These are phyloP conservation scores for Macroglossus sobrinus DNA, from an alignment of 2,113 vertebrate genomes.

Conservation along the genomic window DNA sequence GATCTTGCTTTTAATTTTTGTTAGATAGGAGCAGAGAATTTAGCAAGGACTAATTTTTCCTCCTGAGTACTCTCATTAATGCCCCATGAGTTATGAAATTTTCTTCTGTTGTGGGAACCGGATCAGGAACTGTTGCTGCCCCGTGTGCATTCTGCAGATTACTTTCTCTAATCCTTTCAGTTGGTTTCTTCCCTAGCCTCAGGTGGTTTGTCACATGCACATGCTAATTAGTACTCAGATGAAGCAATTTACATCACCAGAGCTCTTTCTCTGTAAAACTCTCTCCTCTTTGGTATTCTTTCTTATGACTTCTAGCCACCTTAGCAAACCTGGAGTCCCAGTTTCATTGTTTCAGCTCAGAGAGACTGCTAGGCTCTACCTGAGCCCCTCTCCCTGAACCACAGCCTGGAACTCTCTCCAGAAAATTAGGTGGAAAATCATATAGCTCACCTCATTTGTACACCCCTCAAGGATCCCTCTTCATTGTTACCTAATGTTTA, in stretches of 20 bases:
- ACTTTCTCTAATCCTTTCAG: too few species aligned
- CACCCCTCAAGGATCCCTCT: not conserved
- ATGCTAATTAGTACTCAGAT: not conserved
- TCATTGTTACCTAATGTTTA: not conserved
- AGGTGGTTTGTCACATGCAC: too few species aligned
- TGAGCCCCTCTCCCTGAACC: not conserved
- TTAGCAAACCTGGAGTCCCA: not conserved
- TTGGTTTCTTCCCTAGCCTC: too few species aligned
- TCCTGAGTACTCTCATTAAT: not conserved
- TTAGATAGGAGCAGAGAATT: not conserved
- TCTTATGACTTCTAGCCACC: not conserved
- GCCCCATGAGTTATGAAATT: not conserved
- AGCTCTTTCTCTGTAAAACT: not conserved
- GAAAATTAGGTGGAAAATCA: not conserved
- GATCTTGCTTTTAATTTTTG: not conserved
- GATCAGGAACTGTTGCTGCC: not conserved
- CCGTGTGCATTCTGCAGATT: too few species aligned
- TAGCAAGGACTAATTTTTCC: not conserved
- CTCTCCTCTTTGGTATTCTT: not conserved
- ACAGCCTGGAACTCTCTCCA: not conserved
- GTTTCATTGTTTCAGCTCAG: not conserved
- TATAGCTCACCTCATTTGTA: not conserved
- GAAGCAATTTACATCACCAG: not conserved
- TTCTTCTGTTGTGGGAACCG: not conserved
- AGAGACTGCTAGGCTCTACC: not conserved